Evolutionary conservation across 2,888 invertebrate species (phyloP).

Genomic region (Augiades crinisus): DNA sequence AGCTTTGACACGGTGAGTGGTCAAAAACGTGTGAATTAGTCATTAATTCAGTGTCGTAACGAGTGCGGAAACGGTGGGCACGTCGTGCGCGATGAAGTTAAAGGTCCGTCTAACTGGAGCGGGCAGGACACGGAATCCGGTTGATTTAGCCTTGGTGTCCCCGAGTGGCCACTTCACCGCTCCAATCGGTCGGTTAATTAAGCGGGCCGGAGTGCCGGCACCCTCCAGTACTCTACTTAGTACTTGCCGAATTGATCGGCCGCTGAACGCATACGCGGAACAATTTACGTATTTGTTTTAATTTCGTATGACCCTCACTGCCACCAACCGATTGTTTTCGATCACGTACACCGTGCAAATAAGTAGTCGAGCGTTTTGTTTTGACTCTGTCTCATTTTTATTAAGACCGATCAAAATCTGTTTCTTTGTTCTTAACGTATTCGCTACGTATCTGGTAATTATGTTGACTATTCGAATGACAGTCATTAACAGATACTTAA

Average conservation of each 20-base stretch:
- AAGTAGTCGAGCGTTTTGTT: too few relatives aligned
- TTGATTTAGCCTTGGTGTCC: slow-evolving; percentile 72
- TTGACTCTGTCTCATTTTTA: too few relatives aligned
- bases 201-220: slow-evolving; percentile 50
- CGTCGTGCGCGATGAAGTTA: slow-evolving; percentile 48
- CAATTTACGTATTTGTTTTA: slow-evolving; percentile 10
- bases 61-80: slow-evolving; percentile 63
- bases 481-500: slow-evolving; percentile 12
- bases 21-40: slow-evolving; percentile 23
- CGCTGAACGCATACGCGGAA: slow-evolving; percentile 1
- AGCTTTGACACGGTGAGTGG: slow-evolving; percentile 10
- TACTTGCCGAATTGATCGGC: slow-evolving; percentile 26
- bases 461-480: background rate
- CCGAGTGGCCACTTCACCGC: slow-evolving; percentile 75
- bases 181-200: slow-evolving; percentile 75
- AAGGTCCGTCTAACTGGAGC: slow-evolving; percentile 76
- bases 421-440: background rate
- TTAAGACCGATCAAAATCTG: background rate
- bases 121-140: slow-evolving; percentile 75
- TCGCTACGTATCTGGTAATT: background rate
- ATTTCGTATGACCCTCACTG: background rate
- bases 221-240: slow-evolving; percentile 39
- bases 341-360: background rate
- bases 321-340: background rate
- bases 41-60: slow-evolving; percentile 32